Percentiles rank a stretch among this genome's conserved stretches.
phyloP scores from a whole-genome alignment of 2,888 invertebrate genomes.

The Ganaspis brasiliensis region DNA sequence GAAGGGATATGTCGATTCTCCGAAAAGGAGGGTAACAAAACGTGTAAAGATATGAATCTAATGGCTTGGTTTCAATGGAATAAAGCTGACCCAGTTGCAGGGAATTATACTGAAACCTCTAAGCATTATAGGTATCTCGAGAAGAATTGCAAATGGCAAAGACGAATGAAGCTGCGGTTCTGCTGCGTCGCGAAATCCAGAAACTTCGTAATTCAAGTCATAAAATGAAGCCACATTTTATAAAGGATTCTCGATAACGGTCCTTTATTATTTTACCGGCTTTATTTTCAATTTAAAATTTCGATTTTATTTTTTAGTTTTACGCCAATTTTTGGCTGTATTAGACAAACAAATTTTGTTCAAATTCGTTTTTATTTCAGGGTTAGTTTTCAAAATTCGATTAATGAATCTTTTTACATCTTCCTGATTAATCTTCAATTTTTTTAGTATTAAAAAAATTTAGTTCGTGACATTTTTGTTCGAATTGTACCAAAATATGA shows the following conservation, averaged over 20 bases:
- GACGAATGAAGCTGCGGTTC: slow-evolving; percentile 47
- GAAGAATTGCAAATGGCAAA: slow-evolving; percentile 53
- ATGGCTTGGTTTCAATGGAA: slow-evolving; percentile 48
- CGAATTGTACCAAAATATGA: background rate
- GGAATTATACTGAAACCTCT: slow-evolving; percentile 51
- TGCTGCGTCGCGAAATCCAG: slow-evolving; percentile 45
- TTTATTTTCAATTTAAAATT: background rate
- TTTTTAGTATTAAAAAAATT: too few relatives aligned
- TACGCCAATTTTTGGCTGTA: background rate
- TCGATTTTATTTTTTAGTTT: background rate
- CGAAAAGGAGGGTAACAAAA: background rate
- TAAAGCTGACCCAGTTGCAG: slow-evolving; percentile 59
- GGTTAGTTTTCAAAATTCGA: too few relatives aligned
- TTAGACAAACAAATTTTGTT: too few relatives aligned
- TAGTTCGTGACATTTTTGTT: too few relatives aligned
- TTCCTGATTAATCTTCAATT: too few relatives aligned
- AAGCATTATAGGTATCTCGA: slow-evolving; percentile 42
- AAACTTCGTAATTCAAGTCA: slow-evolving; percentile 39
- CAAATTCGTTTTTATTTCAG: too few relatives aligned
- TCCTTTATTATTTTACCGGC: background rate
- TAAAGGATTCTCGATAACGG: background rate
- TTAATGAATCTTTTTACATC: too few relatives aligned
- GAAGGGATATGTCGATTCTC: background rate
- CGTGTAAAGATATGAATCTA: slow-evolving; percentile 41
- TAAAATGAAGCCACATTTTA: slow-evolving; percentile 16